Base-by-base conservation (phyloP, 2,888 invertebrate species). In the Dorcus hopei region DNA sequence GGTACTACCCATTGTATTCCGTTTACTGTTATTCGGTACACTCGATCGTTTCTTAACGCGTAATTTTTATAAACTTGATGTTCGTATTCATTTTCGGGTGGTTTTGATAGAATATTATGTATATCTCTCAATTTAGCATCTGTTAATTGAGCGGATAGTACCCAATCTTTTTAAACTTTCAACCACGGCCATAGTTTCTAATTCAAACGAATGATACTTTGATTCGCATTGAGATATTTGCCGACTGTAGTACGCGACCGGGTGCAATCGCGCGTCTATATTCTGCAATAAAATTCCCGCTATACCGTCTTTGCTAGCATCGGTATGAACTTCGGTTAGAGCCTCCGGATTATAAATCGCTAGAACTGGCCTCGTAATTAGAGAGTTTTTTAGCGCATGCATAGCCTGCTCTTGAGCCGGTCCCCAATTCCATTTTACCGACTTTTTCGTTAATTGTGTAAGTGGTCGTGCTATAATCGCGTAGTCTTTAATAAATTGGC, bases 301-400 rank as follows among this genome's bases (percentile, higher is more conserved):
- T 52, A 52, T 9, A 9, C 33, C 52, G 4, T 38, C 3, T 9
- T 42, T 38, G 19, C 14, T 19, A 41, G 52, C 41, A 9, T 52
- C 52, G 7, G 52, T 52, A 23, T 41, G 52, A 8, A 52, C n/a
- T 16, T 52, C 52, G 3, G 33, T 52, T 19, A 16, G n/a, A 23
- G 52, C 52, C 6, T 52, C 9, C 2, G 8, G 52, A 33, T 23
- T 43, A 11, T 52, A 52, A 14, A 52, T 9, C 38, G 23, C 41
- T 23, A 43, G 8, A 11, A 52, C 52, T 7, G n/a, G 38, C 9
- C n/a, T 42, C n/a, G 9, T 11, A 3, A 8, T 8, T 23, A 52
- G 3, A 33, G 41, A 1, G 11, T 52, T 23, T 14, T 19, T 52
- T 7, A 52, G 9, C 45, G 23, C 14, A 0, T 43, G n/a, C 8